Percentiles rank a stretch among this genome's conserved stretches.
These are phyloP conservation scores for Suricata suricatta DNA, from an alignment of 2,113 vertebrate species.

Conservation along the genomic window DNA sequence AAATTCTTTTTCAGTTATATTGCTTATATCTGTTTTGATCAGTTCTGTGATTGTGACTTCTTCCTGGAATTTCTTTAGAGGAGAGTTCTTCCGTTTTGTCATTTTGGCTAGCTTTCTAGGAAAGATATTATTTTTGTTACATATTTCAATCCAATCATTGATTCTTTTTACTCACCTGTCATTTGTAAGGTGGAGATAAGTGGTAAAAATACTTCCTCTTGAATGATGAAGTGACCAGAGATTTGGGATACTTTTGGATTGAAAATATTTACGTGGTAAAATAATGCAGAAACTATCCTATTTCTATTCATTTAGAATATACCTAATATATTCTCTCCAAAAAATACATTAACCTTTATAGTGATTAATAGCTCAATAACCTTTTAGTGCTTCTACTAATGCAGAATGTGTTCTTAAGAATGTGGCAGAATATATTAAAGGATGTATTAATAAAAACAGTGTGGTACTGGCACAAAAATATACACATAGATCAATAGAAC, in stretches of 20 bases:
- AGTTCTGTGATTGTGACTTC: too few species aligned
- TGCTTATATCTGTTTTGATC: too few species aligned
- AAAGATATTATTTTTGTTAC: background rate
- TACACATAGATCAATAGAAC: too few species aligned
- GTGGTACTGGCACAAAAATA: too few species aligned
- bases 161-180: background rate
- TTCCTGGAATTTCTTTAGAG: too few species aligned
- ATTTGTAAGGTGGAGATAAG: background rate
- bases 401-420: conserved; percentile 14
- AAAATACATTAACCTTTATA: background rate
- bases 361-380: background rate
- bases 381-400: conserved; percentile 26
- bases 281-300: background rate
- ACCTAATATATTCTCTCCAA: background rate
- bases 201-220: background rate
- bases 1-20: too few species aligned
- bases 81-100: too few species aligned
- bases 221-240: background rate
- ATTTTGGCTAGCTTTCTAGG: background rate
- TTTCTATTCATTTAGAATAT: background rate
- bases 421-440: background rate
- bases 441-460: too few species aligned
- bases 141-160: background rate
- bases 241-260: background rate
- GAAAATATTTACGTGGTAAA: background rate